Evolutionary conservation across 2,797 vertebrate genomes (phyloP).

Genomic region (Pitangus sulphuratus): DNA sequence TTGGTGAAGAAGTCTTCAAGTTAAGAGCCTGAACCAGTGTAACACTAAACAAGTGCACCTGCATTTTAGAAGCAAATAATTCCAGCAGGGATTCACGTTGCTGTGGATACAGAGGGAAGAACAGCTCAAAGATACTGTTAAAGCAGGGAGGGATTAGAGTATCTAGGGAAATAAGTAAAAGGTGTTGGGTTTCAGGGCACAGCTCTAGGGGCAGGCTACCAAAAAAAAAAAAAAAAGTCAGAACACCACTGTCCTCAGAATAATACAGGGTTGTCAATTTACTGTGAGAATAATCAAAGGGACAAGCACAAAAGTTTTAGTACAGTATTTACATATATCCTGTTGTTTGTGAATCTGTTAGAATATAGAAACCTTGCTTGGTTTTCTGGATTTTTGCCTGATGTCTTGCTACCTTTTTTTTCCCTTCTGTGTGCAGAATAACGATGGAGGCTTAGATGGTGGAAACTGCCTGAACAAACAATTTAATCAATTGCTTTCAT

Average conservation of each 20-base stretch:
- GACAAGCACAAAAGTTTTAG: conserved; percentile 17
- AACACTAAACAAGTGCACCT: conserved; percentile 77
- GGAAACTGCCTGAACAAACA: conserved; percentile 26
- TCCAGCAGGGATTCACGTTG: conserved; percentile 84
- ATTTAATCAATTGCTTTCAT: conserved; percentile 67
- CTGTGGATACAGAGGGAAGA: conserved; percentile 83
- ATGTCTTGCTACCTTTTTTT: background rate
- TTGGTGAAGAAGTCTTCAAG: conserved; percentile 49
- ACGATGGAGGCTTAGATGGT: background rate
- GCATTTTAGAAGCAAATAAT: conserved; percentile 77
- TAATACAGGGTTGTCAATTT: conserved; percentile 42
- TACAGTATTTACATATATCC: background rate
- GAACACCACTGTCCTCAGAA: conserved; percentile 55
- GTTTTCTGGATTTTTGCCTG: background rate
- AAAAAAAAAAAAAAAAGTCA: background rate
- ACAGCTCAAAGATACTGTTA: conserved; percentile 78
- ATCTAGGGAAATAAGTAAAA: conserved; percentile 85
- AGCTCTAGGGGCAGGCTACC: conserved; percentile 60
- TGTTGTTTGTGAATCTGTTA: background rate
- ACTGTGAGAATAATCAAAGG: conserved; percentile 36
- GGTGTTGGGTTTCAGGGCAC: conserved; percentile 75
- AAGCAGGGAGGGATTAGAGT: conserved; percentile 81
- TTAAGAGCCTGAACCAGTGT: conserved; percentile 63
- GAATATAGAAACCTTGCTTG: background rate
- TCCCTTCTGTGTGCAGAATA: background rate